A percentile compares a stretch with the other conserved stretches of the same genome.
These are phyloP conservation scores for Protodeltote pygarga DNA, from an alignment of 2,888 invertebrate species.

Conservation along the genomic window DNA sequence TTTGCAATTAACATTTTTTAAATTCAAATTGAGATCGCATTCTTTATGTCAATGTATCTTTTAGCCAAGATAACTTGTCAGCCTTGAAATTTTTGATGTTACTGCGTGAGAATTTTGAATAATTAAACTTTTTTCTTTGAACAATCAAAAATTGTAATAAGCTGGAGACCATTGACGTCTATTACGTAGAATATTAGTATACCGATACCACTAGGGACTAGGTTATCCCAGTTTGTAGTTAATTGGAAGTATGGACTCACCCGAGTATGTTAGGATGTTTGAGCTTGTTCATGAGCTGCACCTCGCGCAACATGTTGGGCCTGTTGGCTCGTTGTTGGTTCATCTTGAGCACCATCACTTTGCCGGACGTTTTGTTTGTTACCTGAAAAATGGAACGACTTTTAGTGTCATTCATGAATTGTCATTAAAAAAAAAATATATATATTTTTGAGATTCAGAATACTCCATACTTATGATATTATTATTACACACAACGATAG, in stretches of 20 bases:
- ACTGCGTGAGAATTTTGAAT: constrained; percentile 3
- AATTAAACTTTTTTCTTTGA: constrained; percentile 1
- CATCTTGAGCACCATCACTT: constrained; percentile 99
- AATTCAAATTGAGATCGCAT: constrained; percentile 13
- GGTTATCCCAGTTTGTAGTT: no score
- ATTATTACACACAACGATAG: no score
- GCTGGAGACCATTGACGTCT: no score
- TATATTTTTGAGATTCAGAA: no score
- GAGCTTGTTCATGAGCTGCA: constrained; percentile 97
- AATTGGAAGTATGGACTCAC: constrained; percentile 77
- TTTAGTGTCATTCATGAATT: constrained; percentile 6
- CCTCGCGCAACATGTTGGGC: constrained; percentile 98
- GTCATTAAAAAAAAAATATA: no score
- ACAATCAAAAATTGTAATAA: no score
- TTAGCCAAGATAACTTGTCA: constrained; percentile 12
- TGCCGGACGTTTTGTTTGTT: constrained; percentile 96
- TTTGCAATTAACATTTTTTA: constrained; percentile 31
- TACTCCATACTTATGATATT: no score
- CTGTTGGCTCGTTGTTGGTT: constrained; percentile 97
- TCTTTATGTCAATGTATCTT: constrained; percentile 15
- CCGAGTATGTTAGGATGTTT: constrained; percentile 98
- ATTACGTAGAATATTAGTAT: no score
- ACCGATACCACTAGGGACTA: no score
- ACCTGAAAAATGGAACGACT: constrained; percentile 88
- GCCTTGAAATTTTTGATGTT: constrained; percentile 28